Percentiles rank a stretch among this genome's conserved stretches.
These are phyloP conservation scores for Siderastrea radians DNA, from an alignment of 92 coral and sea anemone genomes.

Conservation along the genomic window DNA sequence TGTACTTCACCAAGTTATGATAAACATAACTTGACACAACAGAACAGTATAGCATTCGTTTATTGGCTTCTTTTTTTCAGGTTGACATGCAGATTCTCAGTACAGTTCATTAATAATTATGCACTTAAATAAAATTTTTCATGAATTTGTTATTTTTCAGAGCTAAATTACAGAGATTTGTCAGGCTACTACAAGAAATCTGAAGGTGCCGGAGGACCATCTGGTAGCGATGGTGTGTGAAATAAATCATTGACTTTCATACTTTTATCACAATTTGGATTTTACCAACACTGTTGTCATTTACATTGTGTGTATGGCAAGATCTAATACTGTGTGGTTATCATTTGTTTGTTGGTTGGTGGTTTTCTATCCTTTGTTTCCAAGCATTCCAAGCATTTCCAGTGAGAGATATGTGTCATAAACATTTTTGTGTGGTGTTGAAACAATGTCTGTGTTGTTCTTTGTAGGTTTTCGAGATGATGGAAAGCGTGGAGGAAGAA, in stretches of 20 bases:
- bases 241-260: background rate
- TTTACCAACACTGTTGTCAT: background rate
- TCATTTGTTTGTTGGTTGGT: too few relatives aligned
- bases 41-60: too few relatives aligned
- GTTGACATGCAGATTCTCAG: too few relatives aligned
- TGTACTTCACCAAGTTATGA: too few relatives aligned
- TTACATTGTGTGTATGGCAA: too few relatives aligned
- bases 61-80: too few relatives aligned
- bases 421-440: background rate
- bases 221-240: constrained; percentile 9
- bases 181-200: constrained; percentile 91
- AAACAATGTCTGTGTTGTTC: background rate
- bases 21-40: too few relatives aligned
- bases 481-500: constrained; percentile 48
- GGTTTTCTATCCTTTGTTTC: background rate
- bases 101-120: too few relatives aligned
- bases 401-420: too few relatives aligned
- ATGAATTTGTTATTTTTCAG: constrained; percentile 32
- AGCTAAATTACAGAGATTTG: constrained; percentile 86
- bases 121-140: background rate
- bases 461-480: constrained; percentile 63
- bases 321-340: too few relatives aligned
- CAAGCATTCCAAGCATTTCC: background rate
- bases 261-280: too few relatives aligned
- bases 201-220: constrained; percentile 76